These are phyloP conservation scores for Heliconius cydno DNA, from an alignment of 2,888 invertebrate species.

Conservation along the genomic window DNA sequence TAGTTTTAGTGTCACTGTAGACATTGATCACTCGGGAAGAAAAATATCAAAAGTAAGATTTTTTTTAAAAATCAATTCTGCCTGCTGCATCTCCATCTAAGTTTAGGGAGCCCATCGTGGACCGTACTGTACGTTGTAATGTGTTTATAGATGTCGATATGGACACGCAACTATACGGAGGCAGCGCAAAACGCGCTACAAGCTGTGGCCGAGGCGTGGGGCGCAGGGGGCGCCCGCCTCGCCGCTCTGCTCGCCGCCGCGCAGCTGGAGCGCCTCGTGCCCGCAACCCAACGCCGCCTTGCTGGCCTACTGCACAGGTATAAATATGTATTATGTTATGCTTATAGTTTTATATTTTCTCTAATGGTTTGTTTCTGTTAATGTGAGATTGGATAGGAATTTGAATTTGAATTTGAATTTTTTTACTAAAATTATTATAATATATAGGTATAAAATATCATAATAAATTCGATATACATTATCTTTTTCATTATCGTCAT, in stretches of 20 bases:
- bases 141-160: constrained; percentile 63
- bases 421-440: not conserved
- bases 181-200: constrained; percentile 62
- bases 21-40: not conserved
- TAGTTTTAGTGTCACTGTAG: too few species aligned
- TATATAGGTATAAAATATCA: not conserved
- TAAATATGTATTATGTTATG: constrained; percentile 20
- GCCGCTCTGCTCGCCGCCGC: constrained; percentile 59
- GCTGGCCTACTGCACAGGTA: constrained; percentile 58
- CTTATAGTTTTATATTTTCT: too few species aligned
- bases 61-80: not conserved
- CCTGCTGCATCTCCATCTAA: not conserved
- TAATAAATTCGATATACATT: not conserved
- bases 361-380: too few species aligned
- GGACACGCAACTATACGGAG: constrained; percentile 70
- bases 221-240: constrained; percentile 51
- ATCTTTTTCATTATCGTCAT: too few species aligned
- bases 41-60: not conserved
- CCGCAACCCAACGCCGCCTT: constrained; percentile 51
- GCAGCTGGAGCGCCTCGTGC: constrained; percentile 58
- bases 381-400: too few species aligned
- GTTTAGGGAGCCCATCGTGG: not conserved
- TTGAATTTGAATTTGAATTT: too few species aligned
- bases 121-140: not conserved
- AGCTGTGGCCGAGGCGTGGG: constrained; percentile 56